Percentiles rank a stretch among this genome's conserved stretches.
Evolutionary conservation across 2,113 vertebrate genomes (phyloP).

Genomic region (Gymnogyps californianus): DNA sequence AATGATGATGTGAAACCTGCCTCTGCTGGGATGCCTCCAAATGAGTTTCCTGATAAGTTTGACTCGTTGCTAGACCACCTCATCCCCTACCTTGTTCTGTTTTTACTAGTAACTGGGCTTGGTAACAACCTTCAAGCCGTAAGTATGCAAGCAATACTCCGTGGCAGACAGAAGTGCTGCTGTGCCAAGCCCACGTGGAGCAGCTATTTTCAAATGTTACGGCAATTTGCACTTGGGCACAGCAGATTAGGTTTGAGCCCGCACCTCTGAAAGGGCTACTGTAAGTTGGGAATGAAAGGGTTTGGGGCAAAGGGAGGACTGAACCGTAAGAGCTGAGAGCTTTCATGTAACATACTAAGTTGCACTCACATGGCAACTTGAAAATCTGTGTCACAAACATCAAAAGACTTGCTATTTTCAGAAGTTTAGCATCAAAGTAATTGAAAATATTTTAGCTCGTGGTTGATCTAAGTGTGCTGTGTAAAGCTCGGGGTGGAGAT

Average conservation of each 20-base stretch:
- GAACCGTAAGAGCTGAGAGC: background rate
- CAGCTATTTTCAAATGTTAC: background rate
- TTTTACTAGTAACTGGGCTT: background rate
- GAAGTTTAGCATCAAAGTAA: slow-evolving; percentile 34
- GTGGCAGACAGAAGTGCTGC: background rate
- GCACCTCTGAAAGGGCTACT: background rate
- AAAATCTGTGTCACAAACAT: background rate
- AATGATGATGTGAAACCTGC: background rate
- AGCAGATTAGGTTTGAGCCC: background rate
- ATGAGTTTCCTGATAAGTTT: background rate
- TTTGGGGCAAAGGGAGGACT: background rate
- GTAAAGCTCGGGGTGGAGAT: background rate
- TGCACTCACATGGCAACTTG: background rate
- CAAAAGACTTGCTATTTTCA: slow-evolving; percentile 14
- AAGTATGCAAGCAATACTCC: background rate
- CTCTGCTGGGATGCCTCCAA: background rate
- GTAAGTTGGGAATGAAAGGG: background rate
- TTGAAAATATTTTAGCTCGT: background rate
- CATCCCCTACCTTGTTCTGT: background rate
- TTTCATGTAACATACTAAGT: background rate
- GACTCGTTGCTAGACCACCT: background rate
- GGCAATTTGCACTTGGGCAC: background rate
- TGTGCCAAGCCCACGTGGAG: background rate
- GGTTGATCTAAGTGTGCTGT: background rate
- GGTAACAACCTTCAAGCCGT: background rate